Evolutionary conservation across 2,888 invertebrate species (phyloP).

Genomic region (Dichetophora obliterata): DNA sequence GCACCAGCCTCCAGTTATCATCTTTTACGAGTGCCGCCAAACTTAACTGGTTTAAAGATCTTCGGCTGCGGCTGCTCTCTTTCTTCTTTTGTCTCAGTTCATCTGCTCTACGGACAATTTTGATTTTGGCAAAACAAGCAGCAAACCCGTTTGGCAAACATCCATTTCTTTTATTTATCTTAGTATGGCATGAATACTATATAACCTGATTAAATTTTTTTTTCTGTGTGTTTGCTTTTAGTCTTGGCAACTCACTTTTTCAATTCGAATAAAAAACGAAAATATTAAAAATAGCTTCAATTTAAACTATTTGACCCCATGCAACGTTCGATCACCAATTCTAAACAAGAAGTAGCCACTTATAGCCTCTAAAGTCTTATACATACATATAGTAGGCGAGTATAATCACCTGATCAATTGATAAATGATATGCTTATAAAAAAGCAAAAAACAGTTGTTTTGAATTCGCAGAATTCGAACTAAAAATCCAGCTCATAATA

Average conservation of each 20-base stretch:
- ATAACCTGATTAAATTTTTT: slow-evolving; percentile 6
- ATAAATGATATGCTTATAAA: no score
- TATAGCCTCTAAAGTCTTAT: no score
- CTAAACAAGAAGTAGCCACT: no score
- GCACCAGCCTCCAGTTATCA: no score
- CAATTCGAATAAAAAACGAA: background rate
- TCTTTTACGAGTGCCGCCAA: no score
- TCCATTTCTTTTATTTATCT: background rate
- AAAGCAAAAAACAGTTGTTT: no score
- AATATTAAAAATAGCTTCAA: slow-evolving; percentile 24
- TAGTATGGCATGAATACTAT: background rate
- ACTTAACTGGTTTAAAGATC: no score
- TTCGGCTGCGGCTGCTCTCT: no score
- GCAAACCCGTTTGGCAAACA: slow-evolving; percentile 6
- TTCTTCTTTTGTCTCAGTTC: background rate
- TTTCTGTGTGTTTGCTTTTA: background rate
- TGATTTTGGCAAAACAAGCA: no score
- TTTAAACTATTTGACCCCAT: slow-evolving; percentile 36
- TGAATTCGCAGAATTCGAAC: slow-evolving; percentile 26
- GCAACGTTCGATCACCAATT: no score
- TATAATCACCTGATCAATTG: no score
- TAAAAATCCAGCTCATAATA: background rate
- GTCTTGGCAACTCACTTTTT: background rate
- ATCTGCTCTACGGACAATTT: background rate
- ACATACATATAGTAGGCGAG: no score